These are phyloP conservation scores for Orius insidiosus DNA, from an alignment of 1,140 invertebrate species.

Conservation along the genomic window DNA sequence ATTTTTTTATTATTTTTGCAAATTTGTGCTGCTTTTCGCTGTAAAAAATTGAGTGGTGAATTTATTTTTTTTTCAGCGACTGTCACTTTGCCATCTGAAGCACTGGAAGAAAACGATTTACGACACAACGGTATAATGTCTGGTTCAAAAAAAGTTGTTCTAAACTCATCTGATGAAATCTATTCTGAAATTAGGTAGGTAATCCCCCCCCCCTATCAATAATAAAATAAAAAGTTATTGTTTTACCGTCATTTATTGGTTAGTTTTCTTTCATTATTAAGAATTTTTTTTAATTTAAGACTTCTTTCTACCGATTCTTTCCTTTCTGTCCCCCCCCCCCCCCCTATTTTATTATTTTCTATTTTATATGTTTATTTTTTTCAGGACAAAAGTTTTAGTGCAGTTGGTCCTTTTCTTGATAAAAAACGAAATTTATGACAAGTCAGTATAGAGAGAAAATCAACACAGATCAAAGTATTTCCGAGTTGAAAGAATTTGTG, in stretches of 20 bases:
- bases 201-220: background rate
- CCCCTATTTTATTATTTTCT: no score
- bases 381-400: constrained; percentile 87
- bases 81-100: constrained; percentile 66
- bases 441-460: constrained; percentile 72
- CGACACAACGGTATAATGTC: constrained; percentile 34
- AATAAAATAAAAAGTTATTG: no score
- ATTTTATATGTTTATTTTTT: no score
- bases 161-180: constrained; percentile 81
- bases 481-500: constrained; percentile 89
- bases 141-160: constrained; percentile 59
- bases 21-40: no score
- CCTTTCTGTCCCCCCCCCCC: no score
- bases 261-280: no score
- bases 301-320: no score
- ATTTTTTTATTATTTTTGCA: no score
- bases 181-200: constrained; percentile 56
- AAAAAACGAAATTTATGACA: constrained; percentile 76
- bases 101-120: constrained; percentile 53
- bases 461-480: constrained; percentile 69
- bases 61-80: constrained; percentile 37
- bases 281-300: no score
- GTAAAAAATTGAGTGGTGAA: no score
- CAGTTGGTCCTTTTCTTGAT: constrained; percentile 68
- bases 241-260: no score